These are phyloP conservation scores for Gallinago nigripennis DNA, from an alignment of 2,797 vertebrate genomes.

Conservation along the genomic window DNA sequence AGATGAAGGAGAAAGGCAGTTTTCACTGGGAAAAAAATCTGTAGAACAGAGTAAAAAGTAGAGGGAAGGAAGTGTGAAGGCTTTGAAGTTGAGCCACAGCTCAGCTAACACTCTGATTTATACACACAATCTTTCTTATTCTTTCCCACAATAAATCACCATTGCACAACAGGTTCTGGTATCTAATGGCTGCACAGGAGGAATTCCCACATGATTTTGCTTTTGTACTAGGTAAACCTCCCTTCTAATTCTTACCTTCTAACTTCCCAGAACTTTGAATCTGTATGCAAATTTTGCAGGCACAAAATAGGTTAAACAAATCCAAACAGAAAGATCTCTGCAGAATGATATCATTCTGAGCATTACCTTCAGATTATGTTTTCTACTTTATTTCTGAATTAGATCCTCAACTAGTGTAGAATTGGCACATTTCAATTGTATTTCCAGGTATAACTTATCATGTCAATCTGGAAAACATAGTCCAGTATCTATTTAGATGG, in stretches of 20 bases:
- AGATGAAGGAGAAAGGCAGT: background rate
- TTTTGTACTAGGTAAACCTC: background rate
- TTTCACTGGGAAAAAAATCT: background rate
- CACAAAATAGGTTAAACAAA: background rate
- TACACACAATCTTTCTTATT: background rate
- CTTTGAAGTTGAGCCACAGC: conserved; percentile 44
- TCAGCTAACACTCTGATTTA: conserved; percentile 38
- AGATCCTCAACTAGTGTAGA: background rate
- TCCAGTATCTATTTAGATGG: background rate
- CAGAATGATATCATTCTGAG: background rate
- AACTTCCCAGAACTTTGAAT: background rate
- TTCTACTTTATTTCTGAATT: background rate
- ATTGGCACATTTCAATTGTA: background rate
- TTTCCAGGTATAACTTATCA: background rate
- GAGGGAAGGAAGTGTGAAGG: conserved; percentile 24
- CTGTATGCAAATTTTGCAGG: background rate
- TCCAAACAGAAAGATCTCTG: background rate
- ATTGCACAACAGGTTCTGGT: background rate
- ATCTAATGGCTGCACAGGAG: conserved; percentile 20
- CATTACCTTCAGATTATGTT: background rate
- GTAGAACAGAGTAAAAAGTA: background rate
- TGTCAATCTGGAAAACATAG: background rate
- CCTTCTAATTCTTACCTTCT: background rate
- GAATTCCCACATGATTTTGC: background rate
- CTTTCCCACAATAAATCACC: conserved; percentile 49